Evolutionary conservation across 2,113 vertebrate species (phyloP).

Genomic region (Neolamprologus ventralis): DNA sequence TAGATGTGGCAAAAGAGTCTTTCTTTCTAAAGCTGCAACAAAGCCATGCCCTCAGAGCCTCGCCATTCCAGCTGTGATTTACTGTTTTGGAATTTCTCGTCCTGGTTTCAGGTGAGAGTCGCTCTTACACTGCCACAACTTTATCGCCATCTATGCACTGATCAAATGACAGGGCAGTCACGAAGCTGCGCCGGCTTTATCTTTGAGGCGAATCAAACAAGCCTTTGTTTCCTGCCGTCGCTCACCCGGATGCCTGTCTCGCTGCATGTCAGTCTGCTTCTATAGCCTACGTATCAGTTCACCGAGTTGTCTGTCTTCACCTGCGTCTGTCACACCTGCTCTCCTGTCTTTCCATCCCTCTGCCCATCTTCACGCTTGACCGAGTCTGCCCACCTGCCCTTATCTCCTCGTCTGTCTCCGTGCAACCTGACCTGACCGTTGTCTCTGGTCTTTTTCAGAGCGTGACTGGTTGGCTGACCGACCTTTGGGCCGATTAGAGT

Average conservation of each 20-base stretch:
- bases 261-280: not conserved
- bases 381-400: slow-evolving; percentile 27
- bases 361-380: slow-evolving; percentile 13
- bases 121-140: not conserved
- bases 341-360: not conserved
- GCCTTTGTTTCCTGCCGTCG: slow-evolving; percentile 31
- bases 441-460: slow-evolving; percentile 48
- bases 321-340: slow-evolving; percentile 5
- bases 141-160: slow-evolving; percentile 30
- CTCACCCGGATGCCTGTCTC: not conserved
- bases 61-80: slow-evolving; percentile 30
- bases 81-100: slow-evolving; percentile 31
- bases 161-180: slow-evolving; percentile 51
- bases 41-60: not conserved
- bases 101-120: slow-evolving; percentile 53
- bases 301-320: slow-evolving; percentile 12
- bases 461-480: slow-evolving; percentile 31
- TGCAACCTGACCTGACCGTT: slow-evolving; percentile 50
- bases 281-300: not conserved
- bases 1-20: not conserved
- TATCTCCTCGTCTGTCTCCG: slow-evolving; percentile 15
- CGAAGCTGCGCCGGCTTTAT: slow-evolving; percentile 25
- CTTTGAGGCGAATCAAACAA: slow-evolving; percentile 35
- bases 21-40: not conserved
- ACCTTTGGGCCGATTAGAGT: slow-evolving; percentile 50